Base-by-base conservation (phyloP, 2,113 vertebrate genomes). In the Erpornis zantholeuca region DNA sequence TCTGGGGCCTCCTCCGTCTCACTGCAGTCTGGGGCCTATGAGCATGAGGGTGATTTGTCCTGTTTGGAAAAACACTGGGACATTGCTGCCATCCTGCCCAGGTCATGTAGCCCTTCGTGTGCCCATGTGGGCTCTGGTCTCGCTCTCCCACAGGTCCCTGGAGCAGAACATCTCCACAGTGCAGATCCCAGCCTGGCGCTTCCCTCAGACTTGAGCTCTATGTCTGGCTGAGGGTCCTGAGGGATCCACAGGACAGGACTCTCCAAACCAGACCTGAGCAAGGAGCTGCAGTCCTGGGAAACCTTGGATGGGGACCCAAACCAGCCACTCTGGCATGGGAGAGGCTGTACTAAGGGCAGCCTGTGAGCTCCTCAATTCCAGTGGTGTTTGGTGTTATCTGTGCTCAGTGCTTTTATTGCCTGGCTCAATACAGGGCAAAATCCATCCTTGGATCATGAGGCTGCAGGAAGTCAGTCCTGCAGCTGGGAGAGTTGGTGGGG, bases 121-220 rank as follows among this genome's bases (percentile, higher is more conserved):
- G 47, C 73, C 47, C 7, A 1, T 2, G 0, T 6, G 65, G 20
- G 94, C 88, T 86, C 66, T 57, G 68, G 2, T 40, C n/a, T 91
- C 9, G 0, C 7, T 75, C 54, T 90, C 57, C 52, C 24, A 10
- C 82, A 98, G 98, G 96, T 96, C 44, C 97, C 98, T 11, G 96
- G 97, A 83, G 98, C 93, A 50, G 97, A 97, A 1, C 96, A 94
- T 29, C 96, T 96, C 60, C 84, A 93, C 94, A 82, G 35, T 0
- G 90, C 98, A 78, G 96, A 92, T 56, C 97, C 87, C 96, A 88
- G 97, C 97, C 21, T 53, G 53, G 83, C 97, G 93, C 63, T 97
- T 96, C 16, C 35, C 92, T 66, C 60, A 31, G 97, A 96, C 94
- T 36, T 86, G 96, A 57, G 96, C 95, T 3, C 90, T 97, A 12